Base-by-base conservation (phyloP, 2,797 vertebrate genomes). In the Muscicapa comitata region DNA sequence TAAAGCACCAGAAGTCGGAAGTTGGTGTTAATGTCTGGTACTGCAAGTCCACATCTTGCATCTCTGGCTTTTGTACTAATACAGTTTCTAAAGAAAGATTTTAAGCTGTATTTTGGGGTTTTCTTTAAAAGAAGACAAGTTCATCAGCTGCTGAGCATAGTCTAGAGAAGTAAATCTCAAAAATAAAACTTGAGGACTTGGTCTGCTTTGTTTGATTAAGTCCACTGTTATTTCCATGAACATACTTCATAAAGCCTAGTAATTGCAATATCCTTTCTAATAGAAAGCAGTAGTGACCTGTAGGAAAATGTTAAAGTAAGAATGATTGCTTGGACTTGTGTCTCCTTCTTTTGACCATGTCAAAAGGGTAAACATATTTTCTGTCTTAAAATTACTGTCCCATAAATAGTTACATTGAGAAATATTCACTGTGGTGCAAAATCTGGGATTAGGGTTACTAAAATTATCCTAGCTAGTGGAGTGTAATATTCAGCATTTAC, bases 381-480 rank as follows among this genome's bases (percentile, higher is more conserved):
- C 35, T 48, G 10, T 54, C 35, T 75, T 70, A n/a, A 82, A 87
- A 71, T 42, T 43, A 20, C 43, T 58, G 17, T 77, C 25, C 58
- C 86, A 12, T 86, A 71, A 88, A 80, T 89, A 88, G 67, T 59
- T 89, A 19, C 17, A 40, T 87, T 77, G 68, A 47, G 61, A 88
- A 92, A 72, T 74, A 62, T 3, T 91, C 79, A 57, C 23, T 65
- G 28, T 88, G 35, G 42, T 93, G 63, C 93, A 88, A 91, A 90
- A 88, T 90, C 82, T 90, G 63, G 86, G 86, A 96, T 93, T 88
- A 84, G 43, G 48, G 55, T 92, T 94, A 59, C 88, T 96, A 93
- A 91, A 95, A 94, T 95, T 91, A 66, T 54, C 58, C 40, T 38
- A 68, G 58, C 68, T 67, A 90, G 77, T 70, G 35, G 50, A 92